A percentile compares a stretch with the other conserved stretches of the same genome.
Conservation (phyloP, 1,140 invertebrate genomes). For the Polypedilum vanderplanki region DNA sequence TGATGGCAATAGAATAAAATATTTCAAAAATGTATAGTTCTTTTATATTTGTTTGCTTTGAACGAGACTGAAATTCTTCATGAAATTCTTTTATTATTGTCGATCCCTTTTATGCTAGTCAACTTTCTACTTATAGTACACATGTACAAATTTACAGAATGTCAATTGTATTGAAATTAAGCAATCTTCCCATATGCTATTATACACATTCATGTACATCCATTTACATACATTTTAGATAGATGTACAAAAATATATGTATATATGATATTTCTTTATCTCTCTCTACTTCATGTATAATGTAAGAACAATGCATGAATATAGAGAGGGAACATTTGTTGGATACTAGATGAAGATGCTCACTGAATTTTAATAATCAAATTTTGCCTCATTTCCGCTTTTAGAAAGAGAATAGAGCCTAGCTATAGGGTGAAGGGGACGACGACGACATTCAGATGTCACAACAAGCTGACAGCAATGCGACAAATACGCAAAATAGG, state of each 20-base stretch:
- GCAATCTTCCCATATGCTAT: slow-evolving; percentile 10
- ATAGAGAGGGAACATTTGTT: slow-evolving; percentile 8
- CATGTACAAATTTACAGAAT: slow-evolving; percentile 2
- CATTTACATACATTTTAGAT: too few relatives aligned
- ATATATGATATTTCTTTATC: slow-evolving; percentile 13
- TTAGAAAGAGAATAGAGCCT: not conserved
- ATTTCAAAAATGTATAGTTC: too few relatives aligned
- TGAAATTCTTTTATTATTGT: too few relatives aligned
- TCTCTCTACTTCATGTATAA: not conserved
- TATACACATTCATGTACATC: not conserved
- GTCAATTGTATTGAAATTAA: slow-evolving; percentile 19
- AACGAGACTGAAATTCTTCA: too few relatives aligned
- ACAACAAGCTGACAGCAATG: slow-evolving; percentile 16
- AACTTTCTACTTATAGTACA: too few relatives aligned
- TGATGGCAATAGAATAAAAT: too few relatives aligned
- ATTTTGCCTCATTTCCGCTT: not conserved
- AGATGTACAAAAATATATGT: too few relatives aligned
- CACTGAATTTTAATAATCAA: slow-evolving; percentile 19
- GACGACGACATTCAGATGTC: not conserved
- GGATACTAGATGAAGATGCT: not conserved
- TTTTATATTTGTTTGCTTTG: too few relatives aligned
- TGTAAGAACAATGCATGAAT: not conserved
- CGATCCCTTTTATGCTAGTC: too few relatives aligned
- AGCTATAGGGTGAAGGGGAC: not conserved
- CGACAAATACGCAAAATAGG: not conserved